Percentiles rank a stretch among this genome's conserved stretches.
These are phyloP conservation scores for Hystrix cristata DNA, from an alignment of 2,113 vertebrate species.

Conservation along the genomic window DNA sequence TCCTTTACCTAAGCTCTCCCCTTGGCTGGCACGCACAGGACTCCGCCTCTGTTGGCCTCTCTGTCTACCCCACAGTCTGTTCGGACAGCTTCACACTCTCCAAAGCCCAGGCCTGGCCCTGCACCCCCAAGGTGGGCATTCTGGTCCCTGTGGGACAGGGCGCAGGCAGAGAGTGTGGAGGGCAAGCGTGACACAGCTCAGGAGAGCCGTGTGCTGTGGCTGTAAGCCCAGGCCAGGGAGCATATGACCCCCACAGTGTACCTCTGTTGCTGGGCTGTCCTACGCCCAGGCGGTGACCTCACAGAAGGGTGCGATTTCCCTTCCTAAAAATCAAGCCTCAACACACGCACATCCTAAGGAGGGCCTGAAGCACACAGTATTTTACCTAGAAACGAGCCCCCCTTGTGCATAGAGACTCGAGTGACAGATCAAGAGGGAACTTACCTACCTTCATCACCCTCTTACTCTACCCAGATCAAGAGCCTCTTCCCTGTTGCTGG, in stretches of 20 bases:
- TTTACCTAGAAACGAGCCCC: neutral
- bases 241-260: neutral
- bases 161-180: neutral
- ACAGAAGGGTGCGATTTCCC: neutral
- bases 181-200: neutral
- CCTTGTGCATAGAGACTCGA: no score
- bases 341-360: neutral
- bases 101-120: neutral
- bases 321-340: neutral
- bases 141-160: accelerated
- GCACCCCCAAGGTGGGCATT: no score
- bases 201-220: neutral
- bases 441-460: neutral
- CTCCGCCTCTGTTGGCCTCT: neutral
- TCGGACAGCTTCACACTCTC: neutral
- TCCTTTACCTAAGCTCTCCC: constrained; percentile 68
- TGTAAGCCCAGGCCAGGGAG: neutral
- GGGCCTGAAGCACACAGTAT: neutral
- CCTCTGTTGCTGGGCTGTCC: no score
- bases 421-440: accelerated
- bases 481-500: neutral
- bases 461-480: neutral
- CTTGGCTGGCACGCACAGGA: neutral
- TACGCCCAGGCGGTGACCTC: neutral
- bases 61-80: neutral